Base-by-base conservation (phyloP, 2,113 vertebrate genomes). In the Miniopterus natalensis region DNA sequence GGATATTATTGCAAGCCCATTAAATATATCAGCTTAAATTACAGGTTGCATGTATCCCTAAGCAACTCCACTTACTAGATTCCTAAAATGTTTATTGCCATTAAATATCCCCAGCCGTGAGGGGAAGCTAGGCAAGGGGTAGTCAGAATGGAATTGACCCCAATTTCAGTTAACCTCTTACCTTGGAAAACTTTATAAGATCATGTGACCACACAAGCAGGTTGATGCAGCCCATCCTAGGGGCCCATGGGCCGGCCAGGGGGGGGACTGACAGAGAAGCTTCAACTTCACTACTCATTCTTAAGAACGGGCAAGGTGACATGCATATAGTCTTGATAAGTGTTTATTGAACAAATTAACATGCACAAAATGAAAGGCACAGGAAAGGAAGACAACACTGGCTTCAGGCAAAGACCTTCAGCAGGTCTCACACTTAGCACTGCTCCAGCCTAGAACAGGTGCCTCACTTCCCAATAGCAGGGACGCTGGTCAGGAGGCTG, bases 181-280 rank as follows among this genome's bases (percentile, higher is more conserved):
- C 27, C 18, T 15, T 53, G 47, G 17, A 3, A 59, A 25, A 14
- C 36, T 49, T 65, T 18, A 14, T 14, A 27, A 61, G 78, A 49
- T 20, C 6, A 0, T 2, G 8, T 18, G 31, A 12, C 3, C 42
- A 9, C 1, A 6, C 6, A 27, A 29, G 8, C 0, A 3, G 6
- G 0, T 7, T 17, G 14, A 7, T 17, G n/a, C 6, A 65, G 61
- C 3, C 25, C 42, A 23, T 31, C 42, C 1, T 5, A 2, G 25
- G 20, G 36, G 13, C 2, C n/a, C 13, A 2, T 1, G 6, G 55
- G 1, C 42, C 45, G 36, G 12, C 0, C 4, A 8, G 2, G 4
- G 14, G 0, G 1, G 15, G 25, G 23, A 23, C 5, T 5, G 47
- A 7, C 1, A 2, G 1, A 6, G 15, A 15, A 1, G 0, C 18